Conservation (phyloP, 35 echinoderm and acorn worm species). For the Ophiothrix spiculata region DNA sequence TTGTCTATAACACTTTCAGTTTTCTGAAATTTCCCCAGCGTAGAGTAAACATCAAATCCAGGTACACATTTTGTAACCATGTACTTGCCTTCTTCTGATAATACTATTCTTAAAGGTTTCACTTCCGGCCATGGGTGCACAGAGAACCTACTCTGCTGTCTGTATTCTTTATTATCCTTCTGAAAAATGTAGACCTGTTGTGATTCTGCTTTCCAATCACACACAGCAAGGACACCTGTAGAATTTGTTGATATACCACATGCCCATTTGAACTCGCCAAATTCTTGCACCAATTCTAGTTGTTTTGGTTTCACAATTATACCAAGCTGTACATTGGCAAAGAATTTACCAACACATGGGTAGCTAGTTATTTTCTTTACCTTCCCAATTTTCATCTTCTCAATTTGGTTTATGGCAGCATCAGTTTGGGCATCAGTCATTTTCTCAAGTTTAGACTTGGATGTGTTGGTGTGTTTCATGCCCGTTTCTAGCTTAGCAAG, state of each 20-base stretch:
- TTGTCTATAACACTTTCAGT: neutral
- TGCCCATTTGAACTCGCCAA: neutral
- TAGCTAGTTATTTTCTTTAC: neutral
- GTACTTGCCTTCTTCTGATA: neutral
- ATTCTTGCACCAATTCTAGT: neutral
- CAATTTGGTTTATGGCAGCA: neutral
- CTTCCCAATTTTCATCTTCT: neutral
- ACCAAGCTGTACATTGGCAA: neutral
- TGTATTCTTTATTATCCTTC: neutral
- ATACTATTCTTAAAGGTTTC: neutral
- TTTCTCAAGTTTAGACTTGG: neutral
- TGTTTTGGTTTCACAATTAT: neutral
- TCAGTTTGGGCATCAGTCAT: neutral
- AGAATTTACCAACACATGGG: neutral
- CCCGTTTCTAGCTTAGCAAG: neutral
- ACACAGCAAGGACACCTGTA: neutral
- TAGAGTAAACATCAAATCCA: neutral
- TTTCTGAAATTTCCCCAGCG: neutral
- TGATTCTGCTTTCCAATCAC: neutral
- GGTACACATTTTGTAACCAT: neutral
- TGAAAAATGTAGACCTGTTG: neutral
- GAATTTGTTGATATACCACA: neutral
- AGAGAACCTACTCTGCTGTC: no score
- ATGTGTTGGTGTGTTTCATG: neutral
- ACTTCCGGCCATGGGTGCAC: no score